Conservation (phyloP, 1,140 invertebrate genomes). For the Coelopa frigida region DNA sequence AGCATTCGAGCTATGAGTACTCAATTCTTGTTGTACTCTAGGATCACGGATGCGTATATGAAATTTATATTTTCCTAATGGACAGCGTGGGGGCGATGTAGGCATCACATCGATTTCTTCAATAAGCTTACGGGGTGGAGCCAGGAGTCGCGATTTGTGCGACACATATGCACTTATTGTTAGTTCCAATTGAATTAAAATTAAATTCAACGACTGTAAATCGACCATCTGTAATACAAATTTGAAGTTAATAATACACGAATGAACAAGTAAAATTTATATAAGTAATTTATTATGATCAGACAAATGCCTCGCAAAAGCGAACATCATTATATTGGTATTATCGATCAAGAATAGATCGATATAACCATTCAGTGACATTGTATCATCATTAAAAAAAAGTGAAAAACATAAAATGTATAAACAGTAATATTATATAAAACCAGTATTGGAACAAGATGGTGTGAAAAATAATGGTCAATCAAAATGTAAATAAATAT, state of each 20-base stretch:
- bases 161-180: constrained; percentile 74
- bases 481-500: too few relatives aligned
- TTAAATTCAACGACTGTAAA: constrained; percentile 62
- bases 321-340: constrained; percentile 24
- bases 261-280: background rate
- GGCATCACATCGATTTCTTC: constrained; percentile 63
- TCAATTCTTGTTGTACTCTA: constrained; percentile 32
- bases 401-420: background rate
- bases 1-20: constrained; percentile 17
- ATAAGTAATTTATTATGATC: constrained; percentile 19
- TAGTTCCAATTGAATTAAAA: constrained; percentile 62
- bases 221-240: constrained; percentile 58
- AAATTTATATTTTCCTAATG: constrained; percentile 50
- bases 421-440: too few relatives aligned
- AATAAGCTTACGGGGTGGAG: constrained; percentile 65
- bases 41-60: constrained; percentile 37
- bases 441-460: background rate
- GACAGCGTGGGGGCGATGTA: constrained; percentile 57
- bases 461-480: constrained; percentile 1
- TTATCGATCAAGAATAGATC: constrained; percentile 37
- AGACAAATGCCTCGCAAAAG: constrained; percentile 41
- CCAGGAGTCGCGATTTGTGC: constrained; percentile 66
- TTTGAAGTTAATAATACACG: background rate
- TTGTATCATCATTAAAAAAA: constrained; percentile 30
- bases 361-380: constrained; percentile 39